Conservation (phyloP, 2,888 invertebrate species). For the Cecidostiba fungosa region DNA sequence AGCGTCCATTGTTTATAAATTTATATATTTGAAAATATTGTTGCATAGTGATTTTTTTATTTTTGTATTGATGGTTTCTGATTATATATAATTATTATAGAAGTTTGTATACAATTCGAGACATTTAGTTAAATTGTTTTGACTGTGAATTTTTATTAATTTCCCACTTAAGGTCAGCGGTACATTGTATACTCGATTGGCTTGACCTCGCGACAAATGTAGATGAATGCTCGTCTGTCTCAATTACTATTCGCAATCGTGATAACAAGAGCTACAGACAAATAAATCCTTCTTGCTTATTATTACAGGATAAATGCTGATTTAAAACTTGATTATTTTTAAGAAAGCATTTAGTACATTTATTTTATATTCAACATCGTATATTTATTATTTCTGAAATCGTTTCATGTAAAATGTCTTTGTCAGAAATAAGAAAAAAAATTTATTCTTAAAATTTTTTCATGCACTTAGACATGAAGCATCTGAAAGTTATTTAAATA, state of each 20-base stretch:
- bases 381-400: too few relatives aligned
- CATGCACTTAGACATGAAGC: not conserved
- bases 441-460: not conserved
- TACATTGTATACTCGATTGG: conserved; percentile 47
- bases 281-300: conserved; percentile 48
- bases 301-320: conserved; percentile 31
- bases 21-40: not conserved
- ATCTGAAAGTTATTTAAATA: not conserved
- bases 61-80: not conserved
- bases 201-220: conserved; percentile 51
- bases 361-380: not conserved
- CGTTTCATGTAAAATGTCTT: too few relatives aligned
- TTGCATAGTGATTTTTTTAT: not conserved
- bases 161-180: conserved; percentile 42
- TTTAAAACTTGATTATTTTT: conserved; percentile 21
- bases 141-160: conserved; percentile 50
- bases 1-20: not conserved
- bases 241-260: conserved; percentile 57
- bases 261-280: conserved; percentile 50
- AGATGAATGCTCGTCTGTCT: conserved; percentile 52
- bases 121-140: conserved; percentile 47
- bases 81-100: not conserved
- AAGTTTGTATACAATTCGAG: conserved; percentile 2
- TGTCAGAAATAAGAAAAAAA: too few relatives aligned
- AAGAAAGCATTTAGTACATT: not conserved